These are phyloP conservation scores for Urosaurus nigricauda DNA, from an alignment of 2,797 vertebrate genomes.

Conservation along the genomic window DNA sequence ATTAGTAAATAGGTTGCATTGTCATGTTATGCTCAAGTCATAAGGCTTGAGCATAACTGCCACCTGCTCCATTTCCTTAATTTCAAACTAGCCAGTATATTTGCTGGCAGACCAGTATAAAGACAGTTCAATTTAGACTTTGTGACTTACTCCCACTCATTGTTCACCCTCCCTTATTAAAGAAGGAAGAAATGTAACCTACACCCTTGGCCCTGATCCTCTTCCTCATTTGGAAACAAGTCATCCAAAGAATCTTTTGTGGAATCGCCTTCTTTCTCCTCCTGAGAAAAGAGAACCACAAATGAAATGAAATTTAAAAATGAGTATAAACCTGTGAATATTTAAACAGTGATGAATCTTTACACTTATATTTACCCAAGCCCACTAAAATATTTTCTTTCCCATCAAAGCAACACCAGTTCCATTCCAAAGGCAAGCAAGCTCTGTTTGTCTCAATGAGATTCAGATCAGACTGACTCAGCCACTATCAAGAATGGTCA, in stretches of 20 bases:
- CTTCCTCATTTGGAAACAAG: slow-evolving; percentile 97
- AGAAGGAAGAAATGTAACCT: slow-evolving; percentile 67
- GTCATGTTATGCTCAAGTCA: background rate
- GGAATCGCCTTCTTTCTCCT: slow-evolving; percentile 93
- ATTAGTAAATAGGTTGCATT: background rate
- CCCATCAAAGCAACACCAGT: background rate
- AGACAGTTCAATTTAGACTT: background rate
- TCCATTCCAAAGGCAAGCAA: background rate
- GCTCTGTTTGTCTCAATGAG: background rate
- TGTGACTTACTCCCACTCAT: no score
- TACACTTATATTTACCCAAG: slow-evolving; percentile 10
- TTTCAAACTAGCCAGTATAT: background rate
- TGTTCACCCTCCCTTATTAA: background rate
- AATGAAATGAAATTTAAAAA: background rate
- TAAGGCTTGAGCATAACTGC: background rate
- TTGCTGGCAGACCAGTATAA: background rate
- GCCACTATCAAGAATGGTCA: background rate
- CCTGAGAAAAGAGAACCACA: slow-evolving; percentile 78
- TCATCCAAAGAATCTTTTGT: slow-evolving; percentile 95
- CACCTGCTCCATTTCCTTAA: background rate
- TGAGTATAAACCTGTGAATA: background rate
- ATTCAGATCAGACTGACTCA: background rate
- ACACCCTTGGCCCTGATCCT: slow-evolving; percentile 92
- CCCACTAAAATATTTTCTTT: background rate
- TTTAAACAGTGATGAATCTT: background rate